Evolutionary conservation across 2,888 invertebrate species (phyloP).

Genomic region (Cataglyphis rosenhaueri): DNA sequence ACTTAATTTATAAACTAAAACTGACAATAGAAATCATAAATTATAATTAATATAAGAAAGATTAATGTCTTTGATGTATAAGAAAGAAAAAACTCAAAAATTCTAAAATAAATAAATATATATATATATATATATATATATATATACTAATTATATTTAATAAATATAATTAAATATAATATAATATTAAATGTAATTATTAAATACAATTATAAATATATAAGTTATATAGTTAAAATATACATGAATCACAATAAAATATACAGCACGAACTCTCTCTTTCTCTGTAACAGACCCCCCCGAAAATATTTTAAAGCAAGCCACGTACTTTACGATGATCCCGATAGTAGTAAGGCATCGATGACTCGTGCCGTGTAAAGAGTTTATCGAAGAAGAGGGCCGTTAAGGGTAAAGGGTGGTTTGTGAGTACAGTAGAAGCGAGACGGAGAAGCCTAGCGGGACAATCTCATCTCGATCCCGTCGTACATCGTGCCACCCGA

Average conservation of each 20-base stretch:
- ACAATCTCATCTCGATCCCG: slow-evolving; percentile 85
- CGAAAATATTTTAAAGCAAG: slow-evolving; percentile 13
- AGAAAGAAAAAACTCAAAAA: background rate
- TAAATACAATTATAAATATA: background rate
- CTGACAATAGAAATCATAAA: background rate
- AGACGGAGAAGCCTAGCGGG: slow-evolving; percentile 77
- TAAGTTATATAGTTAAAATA: background rate
- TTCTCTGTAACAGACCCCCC: background rate
- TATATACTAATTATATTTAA: background rate
- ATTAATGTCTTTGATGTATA: background rate
- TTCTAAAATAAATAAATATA: no score
- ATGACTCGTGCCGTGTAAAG: slow-evolving; percentile 77
- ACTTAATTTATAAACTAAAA: background rate
- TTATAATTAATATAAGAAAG: background rate
- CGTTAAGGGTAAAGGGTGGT: slow-evolving; percentile 82
- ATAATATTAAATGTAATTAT: background rate
- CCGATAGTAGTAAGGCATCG: slow-evolving; percentile 59
- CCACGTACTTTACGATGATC: slow-evolving; percentile 48
- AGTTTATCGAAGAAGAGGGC: slow-evolving; percentile 82
- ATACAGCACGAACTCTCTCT: background rate
- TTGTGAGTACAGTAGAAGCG: slow-evolving; percentile 72
- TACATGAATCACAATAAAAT: background rate
- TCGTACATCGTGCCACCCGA: slow-evolving; percentile 84
- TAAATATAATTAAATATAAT: background rate
- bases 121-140: no score